Percentiles rank a stretch among this genome's conserved stretches.
These are phyloP conservation scores for Calidris pugnax DNA, from an alignment of 2,113 vertebrate genomes.

Conservation along the genomic window DNA sequence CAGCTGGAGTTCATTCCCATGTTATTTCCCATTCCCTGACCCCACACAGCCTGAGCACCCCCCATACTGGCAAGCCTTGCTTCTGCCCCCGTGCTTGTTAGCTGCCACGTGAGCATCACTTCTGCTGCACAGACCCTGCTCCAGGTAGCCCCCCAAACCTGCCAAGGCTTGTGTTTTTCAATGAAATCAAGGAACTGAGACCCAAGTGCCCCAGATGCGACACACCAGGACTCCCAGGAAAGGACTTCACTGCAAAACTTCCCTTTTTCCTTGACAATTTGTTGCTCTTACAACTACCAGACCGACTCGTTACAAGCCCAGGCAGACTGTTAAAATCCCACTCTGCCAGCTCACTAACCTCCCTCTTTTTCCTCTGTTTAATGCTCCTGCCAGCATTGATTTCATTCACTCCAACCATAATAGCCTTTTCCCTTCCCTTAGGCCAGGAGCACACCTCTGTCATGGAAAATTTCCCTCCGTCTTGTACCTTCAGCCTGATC, in stretches of 20 bases:
- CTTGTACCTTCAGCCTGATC: constrained; percentile 21
- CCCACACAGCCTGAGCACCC: neutral
- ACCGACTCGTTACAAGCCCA: neutral
- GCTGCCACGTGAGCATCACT: fast-evolving
- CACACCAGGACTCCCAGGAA: neutral
- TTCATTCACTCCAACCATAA: constrained; percentile 8
- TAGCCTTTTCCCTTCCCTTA: constrained; percentile 52
- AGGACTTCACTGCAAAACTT: neutral
- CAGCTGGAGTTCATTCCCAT: neutral
- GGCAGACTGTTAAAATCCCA: neutral
- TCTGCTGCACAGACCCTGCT: neutral
- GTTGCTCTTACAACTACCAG: neutral
- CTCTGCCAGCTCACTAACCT: neutral
- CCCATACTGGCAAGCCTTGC: fast-evolving
- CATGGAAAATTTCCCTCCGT: constrained; percentile 51
- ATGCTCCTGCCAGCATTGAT: constrained; percentile 34
- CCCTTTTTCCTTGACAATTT: neutral
- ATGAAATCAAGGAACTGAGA: neutral
- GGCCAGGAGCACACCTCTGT: constrained; percentile 50
- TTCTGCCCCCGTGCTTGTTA: neutral
- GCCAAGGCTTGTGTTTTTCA: neutral
- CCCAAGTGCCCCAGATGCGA: neutral
- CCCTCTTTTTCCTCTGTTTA: neutral
- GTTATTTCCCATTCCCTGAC: neutral
- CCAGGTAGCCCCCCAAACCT: neutral